Conservation (phyloP, 2,888 invertebrate species). For the Philereme vetulata region DNA sequence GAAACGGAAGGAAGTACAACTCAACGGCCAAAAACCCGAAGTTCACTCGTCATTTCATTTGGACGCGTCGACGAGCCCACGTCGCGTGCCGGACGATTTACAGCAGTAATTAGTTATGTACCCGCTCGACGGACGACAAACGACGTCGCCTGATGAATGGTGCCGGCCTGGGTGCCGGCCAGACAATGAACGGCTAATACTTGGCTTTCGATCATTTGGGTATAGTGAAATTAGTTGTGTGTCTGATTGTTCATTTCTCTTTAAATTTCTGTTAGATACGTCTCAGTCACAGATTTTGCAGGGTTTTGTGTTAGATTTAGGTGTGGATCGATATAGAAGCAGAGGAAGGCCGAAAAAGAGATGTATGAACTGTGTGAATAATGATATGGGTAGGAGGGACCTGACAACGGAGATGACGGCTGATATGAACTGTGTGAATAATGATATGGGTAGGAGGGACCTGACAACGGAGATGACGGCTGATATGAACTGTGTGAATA, state of each 20-base stretch:
- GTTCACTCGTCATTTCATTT: slow-evolving; percentile 40
- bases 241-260: slow-evolving; percentile 16
- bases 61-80: slow-evolving; percentile 48
- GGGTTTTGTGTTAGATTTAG: too few species aligned
- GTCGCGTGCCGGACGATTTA: slow-evolving; percentile 70
- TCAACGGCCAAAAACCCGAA: slow-evolving; percentile 32
- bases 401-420: too few species aligned
- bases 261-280: neutral
- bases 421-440: too few species aligned
- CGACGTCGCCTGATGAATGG: slow-evolving; percentile 71
- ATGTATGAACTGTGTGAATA: too few species aligned
- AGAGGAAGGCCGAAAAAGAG: too few species aligned
- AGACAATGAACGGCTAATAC: slow-evolving; percentile 65
- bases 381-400: too few species aligned
- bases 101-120: slow-evolving; percentile 77
- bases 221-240: slow-evolving; percentile 35
- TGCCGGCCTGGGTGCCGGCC: slow-evolving; percentile 44
- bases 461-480: too few species aligned
- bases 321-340: too few species aligned
- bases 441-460: too few species aligned
- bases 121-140: slow-evolving; percentile 66
- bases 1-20: slow-evolving; percentile 32
- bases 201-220: slow-evolving; percentile 62
- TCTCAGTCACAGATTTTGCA: neutral
- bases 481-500: too few species aligned